Evolutionary conservation across 2,888 invertebrate genomes (phyloP), one percentile per base, ranked within the genome.

Genomic region (Bruchidius siliquastri): DNA sequence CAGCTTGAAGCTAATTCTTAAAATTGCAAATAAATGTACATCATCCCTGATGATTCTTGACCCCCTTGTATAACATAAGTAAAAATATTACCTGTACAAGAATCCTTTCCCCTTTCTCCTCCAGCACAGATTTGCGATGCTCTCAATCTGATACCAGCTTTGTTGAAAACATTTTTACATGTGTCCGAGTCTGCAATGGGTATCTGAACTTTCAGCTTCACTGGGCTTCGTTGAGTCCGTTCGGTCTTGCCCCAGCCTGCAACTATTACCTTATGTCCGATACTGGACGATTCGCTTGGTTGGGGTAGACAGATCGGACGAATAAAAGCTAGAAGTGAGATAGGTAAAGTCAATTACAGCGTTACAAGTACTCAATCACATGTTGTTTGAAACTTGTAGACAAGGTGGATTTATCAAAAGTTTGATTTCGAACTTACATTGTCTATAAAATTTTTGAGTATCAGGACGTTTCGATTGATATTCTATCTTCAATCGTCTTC

Each of bases 201-300:
- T 20, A 93, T 82, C 3, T 86, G 86, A 0, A 92, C 87, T 82
- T 93, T 92, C 71, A 91, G 83, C 80, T 93, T 93, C 0, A 91
- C 87, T 3, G 81, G 72, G 73, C 85, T 86, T 21, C 77, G 77
- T 22, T 75, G 78, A 0, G 79, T 79, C 68, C 71, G 71, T 74
- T 83, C 82, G 2, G 83, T 83, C 75, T 75, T 76, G 6, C 88
- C 88, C 87, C 87, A 88, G n/a, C 87, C 87, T 30, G 86, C 83
- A 10, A 86, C 86, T 0, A 77, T 75, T 6, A 86, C 77, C 13
- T 76, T 75, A 3, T 82, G 79, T 13, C 85, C 86, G 22, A 80
- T 76, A 4, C 73, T 77, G 0, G 84, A 80, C 22, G 77, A 77
- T 74, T 85, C 84, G 6, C 72, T 76, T 3, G 75, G 67, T 0